Conservation (phyloP, 92 coral and sea anemone species). For the Epizoanthus scotinus region DNA sequence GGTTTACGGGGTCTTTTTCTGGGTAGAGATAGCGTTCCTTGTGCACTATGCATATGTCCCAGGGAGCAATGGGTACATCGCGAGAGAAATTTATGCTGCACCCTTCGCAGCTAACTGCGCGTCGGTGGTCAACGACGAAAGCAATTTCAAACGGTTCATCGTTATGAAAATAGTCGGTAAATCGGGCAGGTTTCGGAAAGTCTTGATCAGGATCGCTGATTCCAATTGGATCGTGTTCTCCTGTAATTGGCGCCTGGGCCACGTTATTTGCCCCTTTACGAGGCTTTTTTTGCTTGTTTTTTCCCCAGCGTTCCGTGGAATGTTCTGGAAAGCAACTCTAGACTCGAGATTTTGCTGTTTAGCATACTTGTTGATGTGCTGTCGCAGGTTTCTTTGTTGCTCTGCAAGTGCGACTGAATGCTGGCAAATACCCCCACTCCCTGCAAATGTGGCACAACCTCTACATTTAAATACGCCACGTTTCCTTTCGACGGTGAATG, state of each 20-base stretch:
- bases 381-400: not conserved
- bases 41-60: slow-evolving; percentile 43
- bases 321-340: slow-evolving; percentile 30
- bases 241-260: slow-evolving; percentile 11
- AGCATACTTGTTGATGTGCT: not conserved
- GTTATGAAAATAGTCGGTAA: slow-evolving; percentile 43
- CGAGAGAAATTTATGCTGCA: slow-evolving; percentile 44
- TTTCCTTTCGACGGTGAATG: slow-evolving; percentile 1
- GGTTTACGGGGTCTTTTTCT: not conserved
- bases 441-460: slow-evolving; percentile 22
- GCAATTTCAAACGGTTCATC: slow-evolving; percentile 44
- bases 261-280: slow-evolving; percentile 34
- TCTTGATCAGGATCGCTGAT: slow-evolving; percentile 41
- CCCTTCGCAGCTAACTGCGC: slow-evolving; percentile 42
- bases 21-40: slow-evolving; percentile 38
- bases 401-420: slow-evolving; percentile 29
- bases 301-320: slow-evolving; percentile 19
- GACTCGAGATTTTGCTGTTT: slow-evolving; percentile 8
- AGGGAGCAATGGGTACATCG: slow-evolving; percentile 40
- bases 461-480: not conserved
- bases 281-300: slow-evolving; percentile 31
- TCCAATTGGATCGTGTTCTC: slow-evolving; percentile 10
- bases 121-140: slow-evolving; percentile 26
- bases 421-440: slow-evolving; percentile 23
- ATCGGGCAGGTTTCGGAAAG: slow-evolving; percentile 33